Percentiles rank a stretch among this genome's conserved stretches.
These are phyloP conservation scores for Candoia aspera DNA, from an alignment of 2,113 vertebrate genomes.

Conservation along the genomic window DNA sequence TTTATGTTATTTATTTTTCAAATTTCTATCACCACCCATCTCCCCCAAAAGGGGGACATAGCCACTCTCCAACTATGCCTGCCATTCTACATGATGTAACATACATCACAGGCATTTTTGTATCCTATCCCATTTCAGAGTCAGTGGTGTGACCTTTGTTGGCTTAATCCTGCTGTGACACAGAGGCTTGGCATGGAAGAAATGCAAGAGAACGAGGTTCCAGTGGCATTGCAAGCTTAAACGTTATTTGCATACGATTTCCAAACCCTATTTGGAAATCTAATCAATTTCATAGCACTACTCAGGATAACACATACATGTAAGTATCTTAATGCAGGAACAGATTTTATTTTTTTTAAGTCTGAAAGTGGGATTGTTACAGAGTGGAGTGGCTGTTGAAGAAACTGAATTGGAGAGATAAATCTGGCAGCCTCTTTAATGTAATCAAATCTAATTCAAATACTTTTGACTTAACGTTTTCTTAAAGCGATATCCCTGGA, in stretches of 20 bases:
- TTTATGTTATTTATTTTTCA: no score
- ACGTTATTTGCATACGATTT: neutral
- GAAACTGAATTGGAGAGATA: neutral
- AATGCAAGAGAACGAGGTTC: neutral
- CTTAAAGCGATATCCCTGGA: neutral
- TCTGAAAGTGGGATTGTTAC: neutral
- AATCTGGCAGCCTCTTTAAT: neutral
- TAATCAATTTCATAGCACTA: neutral
- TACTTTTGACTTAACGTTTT: neutral
- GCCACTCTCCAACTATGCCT: neutral
- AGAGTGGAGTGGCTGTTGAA: neutral
- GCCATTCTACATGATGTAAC: neutral
- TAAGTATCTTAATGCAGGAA: neutral
- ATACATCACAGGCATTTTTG: neutral
- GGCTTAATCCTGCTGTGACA: neutral
- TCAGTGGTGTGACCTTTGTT: neutral
- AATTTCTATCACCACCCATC: no score
- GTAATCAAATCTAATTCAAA: neutral
- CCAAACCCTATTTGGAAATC: neutral
- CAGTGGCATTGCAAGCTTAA: neutral
- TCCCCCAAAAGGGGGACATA: no score
- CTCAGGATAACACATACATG: no score
- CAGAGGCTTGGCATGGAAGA: neutral
- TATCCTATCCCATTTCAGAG: neutral
- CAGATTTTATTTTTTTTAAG: neutral